Conservation (phyloP, 1,140 invertebrate species). For the Cotesia typhae region DNA sequence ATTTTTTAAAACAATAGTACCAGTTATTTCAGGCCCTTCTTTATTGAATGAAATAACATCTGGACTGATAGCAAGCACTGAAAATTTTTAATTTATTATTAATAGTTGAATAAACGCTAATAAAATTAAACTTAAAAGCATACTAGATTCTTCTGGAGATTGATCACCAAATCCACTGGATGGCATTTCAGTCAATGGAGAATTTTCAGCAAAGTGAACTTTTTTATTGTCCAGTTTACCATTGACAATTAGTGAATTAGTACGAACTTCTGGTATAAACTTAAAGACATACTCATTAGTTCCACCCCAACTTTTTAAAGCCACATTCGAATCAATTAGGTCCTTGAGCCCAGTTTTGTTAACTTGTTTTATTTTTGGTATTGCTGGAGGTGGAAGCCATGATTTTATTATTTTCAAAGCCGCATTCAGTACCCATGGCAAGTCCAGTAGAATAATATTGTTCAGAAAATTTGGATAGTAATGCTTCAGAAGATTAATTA, state of each 20-base stretch:
- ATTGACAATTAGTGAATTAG: conserved; percentile 50
- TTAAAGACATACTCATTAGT: conserved; percentile 78
- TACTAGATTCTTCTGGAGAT: conserved; percentile 50
- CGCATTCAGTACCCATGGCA: conserved; percentile 94
- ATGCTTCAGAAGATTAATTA: conserved; percentile 86
- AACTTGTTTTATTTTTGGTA: conserved; percentile 90
- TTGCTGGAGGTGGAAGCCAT: conserved; percentile 86
- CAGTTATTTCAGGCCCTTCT: conserved; percentile 72
- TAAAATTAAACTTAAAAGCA: conserved; percentile 28
- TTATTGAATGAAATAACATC: conserved; percentile 73
- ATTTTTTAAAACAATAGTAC: conserved; percentile 75
- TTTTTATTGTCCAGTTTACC: conserved; percentile 68
- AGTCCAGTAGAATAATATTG: conserved; percentile 91
- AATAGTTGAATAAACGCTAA: conserved; percentile 11
- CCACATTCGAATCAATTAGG: conserved; percentile 79
- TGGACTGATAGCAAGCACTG: conserved; percentile 65
- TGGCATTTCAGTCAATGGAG: conserved; percentile 63
- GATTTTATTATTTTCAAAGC: conserved; percentile 93
- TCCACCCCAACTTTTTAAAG: conserved; percentile 85
- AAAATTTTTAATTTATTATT: conserved; percentile 41
- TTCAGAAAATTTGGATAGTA: conserved; percentile 93
- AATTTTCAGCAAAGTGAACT: conserved; percentile 71
- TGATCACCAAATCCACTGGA: conserved; percentile 53
- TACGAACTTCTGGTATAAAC: conserved; percentile 73
- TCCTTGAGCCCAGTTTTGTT: conserved; percentile 80